Evolutionary conservation across 2,113 vertebrate genomes (phyloP).

Genomic region (Sitta europaea): DNA sequence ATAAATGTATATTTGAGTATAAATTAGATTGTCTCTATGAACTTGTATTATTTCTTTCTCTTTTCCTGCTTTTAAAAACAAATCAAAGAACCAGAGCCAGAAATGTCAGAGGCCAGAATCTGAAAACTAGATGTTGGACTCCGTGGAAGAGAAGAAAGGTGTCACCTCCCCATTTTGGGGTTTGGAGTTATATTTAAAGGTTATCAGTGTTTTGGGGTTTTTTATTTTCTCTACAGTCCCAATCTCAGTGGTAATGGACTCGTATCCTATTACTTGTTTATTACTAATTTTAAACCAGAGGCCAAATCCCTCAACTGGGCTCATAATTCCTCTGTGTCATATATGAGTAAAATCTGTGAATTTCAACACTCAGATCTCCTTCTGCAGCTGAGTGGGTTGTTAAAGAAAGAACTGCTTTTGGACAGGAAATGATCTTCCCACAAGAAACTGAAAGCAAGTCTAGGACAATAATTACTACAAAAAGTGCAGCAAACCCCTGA

Average conservation of each 20-base stretch:
- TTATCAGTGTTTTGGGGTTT: neutral
- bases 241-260: neutral
- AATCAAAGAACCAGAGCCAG: neutral
- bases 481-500: neutral
- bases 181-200: neutral
- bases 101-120: neutral
- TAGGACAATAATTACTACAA: neutral
- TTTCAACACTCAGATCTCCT: neutral
- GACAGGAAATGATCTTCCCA: neutral
- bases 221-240: neutral
- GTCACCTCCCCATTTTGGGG: neutral
- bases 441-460: neutral
- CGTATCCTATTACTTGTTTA: neutral
- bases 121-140: neutral
- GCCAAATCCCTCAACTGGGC: neutral
- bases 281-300: neutral
- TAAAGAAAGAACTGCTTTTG: neutral
- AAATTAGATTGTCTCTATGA: constrained; percentile 1
- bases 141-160: neutral
- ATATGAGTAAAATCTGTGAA: neutral
- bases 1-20: neutral
- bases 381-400: neutral
- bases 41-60: neutral
- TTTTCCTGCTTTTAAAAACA: neutral
- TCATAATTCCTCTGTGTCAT: neutral